phyloP scores from a whole-genome alignment of 2,888 invertebrate genomes.

The Xanthorhoe designata region DNA sequence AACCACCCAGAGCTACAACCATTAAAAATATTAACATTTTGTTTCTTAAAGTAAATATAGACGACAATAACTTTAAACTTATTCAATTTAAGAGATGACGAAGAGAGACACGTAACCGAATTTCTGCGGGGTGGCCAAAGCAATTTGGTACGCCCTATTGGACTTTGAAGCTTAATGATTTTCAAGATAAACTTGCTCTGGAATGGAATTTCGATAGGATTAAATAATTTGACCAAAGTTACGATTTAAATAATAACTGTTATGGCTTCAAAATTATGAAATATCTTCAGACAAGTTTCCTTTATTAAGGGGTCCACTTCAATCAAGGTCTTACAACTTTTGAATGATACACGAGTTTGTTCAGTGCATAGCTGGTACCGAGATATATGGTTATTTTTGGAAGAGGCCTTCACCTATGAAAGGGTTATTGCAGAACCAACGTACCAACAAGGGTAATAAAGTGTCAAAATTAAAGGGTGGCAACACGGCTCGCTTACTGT shows the following conservation, averaged over 20 bases:
- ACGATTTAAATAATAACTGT: conserved; percentile 23
- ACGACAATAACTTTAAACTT: conserved; percentile 33
- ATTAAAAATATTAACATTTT: background rate
- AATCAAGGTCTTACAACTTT: too few species aligned
- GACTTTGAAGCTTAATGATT: conserved; percentile 38
- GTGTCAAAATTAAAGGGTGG: too few species aligned
- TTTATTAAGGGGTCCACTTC: background rate
- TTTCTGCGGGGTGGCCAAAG: conserved; percentile 30
- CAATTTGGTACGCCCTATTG: conserved; percentile 36
- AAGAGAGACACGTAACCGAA: conserved; percentile 35
- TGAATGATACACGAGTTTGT: too few species aligned
- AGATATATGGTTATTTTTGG: too few species aligned
- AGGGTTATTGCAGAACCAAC: too few species aligned
- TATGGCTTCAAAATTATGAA: background rate
- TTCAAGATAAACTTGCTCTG: conserved; percentile 32
- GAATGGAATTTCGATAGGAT: conserved; percentile 27
- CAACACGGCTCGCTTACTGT: too few species aligned
- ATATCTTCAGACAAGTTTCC: background rate
- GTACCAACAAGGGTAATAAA: too few species aligned
- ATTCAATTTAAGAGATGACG: conserved; percentile 35
- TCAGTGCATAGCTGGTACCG: too few species aligned
- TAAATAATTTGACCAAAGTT: conserved; percentile 30
- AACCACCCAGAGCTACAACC: too few species aligned
- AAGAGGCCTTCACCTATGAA: too few species aligned
- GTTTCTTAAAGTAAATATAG: conserved; percentile 1